phyloP scores from a whole-genome alignment of 92 coral and sea anemone genomes.

The Phenganax marumi region DNA sequence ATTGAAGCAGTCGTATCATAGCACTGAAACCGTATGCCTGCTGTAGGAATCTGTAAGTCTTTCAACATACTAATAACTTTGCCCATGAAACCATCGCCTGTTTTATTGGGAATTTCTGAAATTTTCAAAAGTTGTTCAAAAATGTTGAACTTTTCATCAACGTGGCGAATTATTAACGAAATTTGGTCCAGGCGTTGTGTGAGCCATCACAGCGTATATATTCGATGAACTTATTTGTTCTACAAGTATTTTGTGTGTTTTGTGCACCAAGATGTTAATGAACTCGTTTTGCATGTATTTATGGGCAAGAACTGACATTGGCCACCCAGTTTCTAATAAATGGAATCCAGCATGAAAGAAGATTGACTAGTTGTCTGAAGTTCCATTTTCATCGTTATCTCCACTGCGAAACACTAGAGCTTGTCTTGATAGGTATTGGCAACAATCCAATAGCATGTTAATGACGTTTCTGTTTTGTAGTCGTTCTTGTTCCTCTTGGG shows the following conservation, averaged over 20 bases:
- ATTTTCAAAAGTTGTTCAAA: constrained; percentile 5
- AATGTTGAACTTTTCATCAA: constrained; percentile 15
- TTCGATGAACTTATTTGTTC: not conserved
- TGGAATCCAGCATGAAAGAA: constrained; percentile 25
- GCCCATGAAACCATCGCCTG: not conserved
- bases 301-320: not conserved
- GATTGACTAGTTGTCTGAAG: constrained; percentile 16
- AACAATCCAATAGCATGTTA: not conserved
- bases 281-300: constrained; percentile 21
- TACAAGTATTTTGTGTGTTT: not conserved
- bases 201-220: constrained; percentile 17
- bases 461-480: constrained; percentile 11
- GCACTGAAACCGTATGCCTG: not conserved
- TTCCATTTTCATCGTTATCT: constrained; percentile 11
- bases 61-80: not conserved
- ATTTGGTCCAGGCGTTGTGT: constrained; percentile 30
- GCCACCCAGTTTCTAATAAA: not conserved
- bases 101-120: constrained; percentile 15
- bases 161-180: constrained; percentile 15
- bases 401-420: not conserved
- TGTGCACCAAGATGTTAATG: not conserved
- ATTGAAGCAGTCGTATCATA: constrained; percentile 7
- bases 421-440: constrained; percentile 5
- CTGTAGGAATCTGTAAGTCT: not conserved
- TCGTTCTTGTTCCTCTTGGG: constrained; percentile 24